phyloP scores from a whole-genome alignment of 1,140 invertebrate genomes.

The Drosophila littoralis region DNA sequence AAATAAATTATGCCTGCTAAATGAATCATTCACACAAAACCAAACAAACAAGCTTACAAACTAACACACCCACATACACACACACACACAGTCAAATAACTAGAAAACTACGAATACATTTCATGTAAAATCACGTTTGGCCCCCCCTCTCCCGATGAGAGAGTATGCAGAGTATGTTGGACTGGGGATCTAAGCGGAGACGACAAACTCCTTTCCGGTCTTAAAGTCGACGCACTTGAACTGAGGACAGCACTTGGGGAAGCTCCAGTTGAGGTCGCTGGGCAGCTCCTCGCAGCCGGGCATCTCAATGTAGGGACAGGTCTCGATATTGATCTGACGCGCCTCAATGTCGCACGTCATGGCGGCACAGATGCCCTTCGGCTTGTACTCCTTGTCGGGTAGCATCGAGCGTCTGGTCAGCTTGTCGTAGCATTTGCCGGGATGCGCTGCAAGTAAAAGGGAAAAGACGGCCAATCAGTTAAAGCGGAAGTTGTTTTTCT shows the following conservation, averaged over 20 bases:
- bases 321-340: conserved; percentile 81
- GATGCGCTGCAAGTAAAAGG: conserved; percentile 61
- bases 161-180: not conserved
- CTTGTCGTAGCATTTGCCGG: conserved; percentile 82
- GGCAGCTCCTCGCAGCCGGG: conserved; percentile 82
- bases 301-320: conserved; percentile 79
- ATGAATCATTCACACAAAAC: conserved; percentile 62
- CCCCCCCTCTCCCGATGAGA: not conserved
- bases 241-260: conserved; percentile 82
- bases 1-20: conserved; percentile 72
- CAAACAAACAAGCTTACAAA: conserved; percentile 25
- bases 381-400: conserved; percentile 82
- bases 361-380: conserved; percentile 82
- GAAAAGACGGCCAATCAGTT: conserved; percentile 38
- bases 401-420: conserved; percentile 77
- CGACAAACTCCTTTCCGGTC: conserved; percentile 81
- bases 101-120: conserved; percentile 77
- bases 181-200: conserved; percentile 61
- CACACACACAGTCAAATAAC: conserved; percentile 15
- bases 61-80: conserved; percentile 20
- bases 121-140: conserved; percentile 78
- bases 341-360: conserved; percentile 80
- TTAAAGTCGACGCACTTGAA: conserved; percentile 82
- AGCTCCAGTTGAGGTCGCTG: conserved; percentile 75
- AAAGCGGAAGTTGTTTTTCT: conserved; percentile 77